A percentile compares a stretch with the other conserved stretches of the same genome.
phyloP scores from a whole-genome alignment of 2,888 invertebrate species.

The Protonemura montana region DNA sequence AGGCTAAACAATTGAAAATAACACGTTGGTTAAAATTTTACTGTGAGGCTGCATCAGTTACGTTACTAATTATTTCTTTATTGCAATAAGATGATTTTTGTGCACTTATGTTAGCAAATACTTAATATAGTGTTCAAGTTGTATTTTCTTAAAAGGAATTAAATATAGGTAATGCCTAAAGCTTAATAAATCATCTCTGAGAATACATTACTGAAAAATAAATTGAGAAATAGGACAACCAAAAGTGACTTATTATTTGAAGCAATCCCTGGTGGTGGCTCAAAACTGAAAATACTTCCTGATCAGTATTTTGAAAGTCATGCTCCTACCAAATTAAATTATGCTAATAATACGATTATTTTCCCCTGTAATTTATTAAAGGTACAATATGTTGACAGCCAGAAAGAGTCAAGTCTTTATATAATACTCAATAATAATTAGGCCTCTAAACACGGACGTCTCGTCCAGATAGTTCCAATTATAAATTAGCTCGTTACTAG shows the following conservation, averaged over 20 bases:
- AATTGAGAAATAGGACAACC: too few species aligned
- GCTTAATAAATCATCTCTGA: too few species aligned
- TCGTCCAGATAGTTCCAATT: neutral
- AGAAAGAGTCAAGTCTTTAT: neutral
- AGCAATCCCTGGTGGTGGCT: too few species aligned
- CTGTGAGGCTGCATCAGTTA: too few species aligned
- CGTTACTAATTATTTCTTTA: neutral
- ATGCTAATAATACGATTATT: conserved; percentile 1
- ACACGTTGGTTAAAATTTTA: too few species aligned
- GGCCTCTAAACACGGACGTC: neutral
- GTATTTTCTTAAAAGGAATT: neutral
- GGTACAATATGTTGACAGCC: neutral
- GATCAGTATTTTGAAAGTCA: too few species aligned
- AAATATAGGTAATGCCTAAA: neutral
- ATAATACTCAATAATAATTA: neutral
- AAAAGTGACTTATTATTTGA: too few species aligned
- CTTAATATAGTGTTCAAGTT: neutral
- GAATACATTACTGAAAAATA: too few species aligned
- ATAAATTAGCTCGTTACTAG: neutral
- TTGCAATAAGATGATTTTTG: neutral
- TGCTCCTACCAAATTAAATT: neutral
- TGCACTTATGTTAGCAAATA: neutral
- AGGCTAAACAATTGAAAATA: too few species aligned
- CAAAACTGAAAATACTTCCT: too few species aligned
- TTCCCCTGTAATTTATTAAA: conserved; percentile 1